A percentile compares a stretch with the other conserved stretches of the same genome.
phyloP scores from a whole-genome alignment of 2,888 invertebrate species.

The Diogma glabrata region DNA sequence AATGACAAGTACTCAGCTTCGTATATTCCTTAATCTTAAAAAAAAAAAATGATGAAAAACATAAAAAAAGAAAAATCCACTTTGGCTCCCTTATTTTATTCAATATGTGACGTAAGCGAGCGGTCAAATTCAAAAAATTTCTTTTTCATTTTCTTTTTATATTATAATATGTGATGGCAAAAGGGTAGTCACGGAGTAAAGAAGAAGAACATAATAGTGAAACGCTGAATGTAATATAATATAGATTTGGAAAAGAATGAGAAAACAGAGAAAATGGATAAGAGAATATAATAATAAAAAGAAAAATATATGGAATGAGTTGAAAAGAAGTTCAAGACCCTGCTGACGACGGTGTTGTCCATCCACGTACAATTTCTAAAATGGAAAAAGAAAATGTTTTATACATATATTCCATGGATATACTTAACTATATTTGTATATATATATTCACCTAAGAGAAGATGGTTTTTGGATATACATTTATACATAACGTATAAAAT shows the following conservation, averaged over 20 bases:
- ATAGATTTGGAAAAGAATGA: not conserved
- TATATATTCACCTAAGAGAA: slow-evolving; percentile 2
- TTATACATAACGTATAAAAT: not conserved
- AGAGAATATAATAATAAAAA: slow-evolving; percentile 4
- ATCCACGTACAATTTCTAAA: not conserved
- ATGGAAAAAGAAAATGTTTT: not conserved
- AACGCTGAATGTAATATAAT: slow-evolving; percentile 6
- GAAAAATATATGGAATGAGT: slow-evolving; percentile 1
- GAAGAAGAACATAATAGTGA: not conserved
- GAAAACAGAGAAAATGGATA: slow-evolving; percentile 4
- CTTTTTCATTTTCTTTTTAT: slow-evolving; percentile 3
- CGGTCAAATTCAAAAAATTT: slow-evolving; percentile 5
- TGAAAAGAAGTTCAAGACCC: slow-evolving; percentile 10
- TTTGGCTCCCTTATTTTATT: not conserved
- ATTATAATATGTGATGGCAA: too few relatives aligned
- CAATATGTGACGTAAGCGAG: slow-evolving; percentile 9
- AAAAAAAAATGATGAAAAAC: too few relatives aligned
- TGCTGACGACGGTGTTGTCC: slow-evolving; percentile 11
- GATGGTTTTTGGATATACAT: slow-evolving; percentile 1
- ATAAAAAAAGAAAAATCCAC: too few relatives aligned
- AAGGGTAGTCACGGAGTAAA: not conserved
- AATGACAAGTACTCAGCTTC: not conserved
- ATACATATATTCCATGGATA: not conserved
- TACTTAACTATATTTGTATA: slow-evolving; percentile 1
- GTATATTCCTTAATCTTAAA: too few relatives aligned